Percentiles rank a stretch among this genome's conserved stretches.
These are phyloP conservation scores for Ceratosolen solmsi DNA, from an alignment of 1,140 invertebrate genomes.

Conservation along the genomic window DNA sequence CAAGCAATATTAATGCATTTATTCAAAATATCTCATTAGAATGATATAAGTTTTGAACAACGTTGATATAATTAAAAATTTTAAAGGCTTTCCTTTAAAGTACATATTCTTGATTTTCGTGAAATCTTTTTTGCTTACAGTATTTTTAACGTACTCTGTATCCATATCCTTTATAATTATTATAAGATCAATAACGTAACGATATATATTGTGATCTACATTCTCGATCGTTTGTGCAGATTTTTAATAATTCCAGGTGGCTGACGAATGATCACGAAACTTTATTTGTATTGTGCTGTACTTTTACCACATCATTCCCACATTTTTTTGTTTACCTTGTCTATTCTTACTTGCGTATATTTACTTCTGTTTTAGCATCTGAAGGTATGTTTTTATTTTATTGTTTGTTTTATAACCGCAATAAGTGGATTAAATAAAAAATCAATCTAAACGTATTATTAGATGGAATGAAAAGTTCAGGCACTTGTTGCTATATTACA, in stretches of 20 bases:
- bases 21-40: neutral
- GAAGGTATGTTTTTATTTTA: slow-evolving; percentile 32
- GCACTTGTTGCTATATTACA: too few relatives aligned
- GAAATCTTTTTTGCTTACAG: slow-evolving; percentile 1
- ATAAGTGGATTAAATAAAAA: slow-evolving; percentile 1
- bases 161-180: neutral
- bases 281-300: slow-evolving; percentile 29
- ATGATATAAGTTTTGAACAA: slow-evolving; percentile 4
- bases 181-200: neutral
- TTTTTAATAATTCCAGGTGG: neutral
- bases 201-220: slow-evolving; percentile 29
- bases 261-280: neutral
- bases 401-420: slow-evolving; percentile 14
- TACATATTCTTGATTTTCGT: neutral
- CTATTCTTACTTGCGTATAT: slow-evolving; percentile 13
- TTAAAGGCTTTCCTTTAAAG: slow-evolving; percentile 12
- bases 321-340: slow-evolving; percentile 9
- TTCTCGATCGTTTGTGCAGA: slow-evolving; percentile 9
- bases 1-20: slow-evolving; percentile 19
- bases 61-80: neutral
- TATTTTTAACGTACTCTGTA: slow-evolving; percentile 10
- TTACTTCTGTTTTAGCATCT: neutral
- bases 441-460: neutral
- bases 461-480: too few relatives aligned
- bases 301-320: neutral